Evolutionary conservation across 2,797 vertebrate genomes (phyloP), one percentile per base, ranked within the genome.

Genomic region (Apogon hyalosoma): DNA sequence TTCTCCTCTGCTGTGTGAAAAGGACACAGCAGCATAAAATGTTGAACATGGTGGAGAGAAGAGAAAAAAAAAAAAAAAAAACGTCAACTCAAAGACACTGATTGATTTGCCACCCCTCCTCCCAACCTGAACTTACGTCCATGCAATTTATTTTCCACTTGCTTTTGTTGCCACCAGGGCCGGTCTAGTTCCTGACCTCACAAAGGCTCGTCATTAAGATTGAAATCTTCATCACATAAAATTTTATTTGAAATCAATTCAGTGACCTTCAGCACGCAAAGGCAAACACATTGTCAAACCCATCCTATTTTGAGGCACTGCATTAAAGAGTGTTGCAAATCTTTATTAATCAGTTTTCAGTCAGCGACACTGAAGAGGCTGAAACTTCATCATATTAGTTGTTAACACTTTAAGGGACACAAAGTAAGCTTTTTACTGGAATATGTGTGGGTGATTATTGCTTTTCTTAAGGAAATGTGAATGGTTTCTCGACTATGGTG

Each of bases 221-320:
- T 78, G 65, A 89, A 90, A 93, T 94, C 91, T 93, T 86, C 77
- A 62, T 74, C 83, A 89, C 91, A 91, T 93, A 88, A 90, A 88
- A 76, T 82, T 86, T 81, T 90, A 93, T 93, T 93, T 88, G 72
- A 93, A 93, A 94, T 94, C 92, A 92, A 93, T 93, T 80, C 75
- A 10, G 57, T 88, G 89, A 93, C 92, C 92, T 94, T 93, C 88
- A 86, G 63, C 69, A 80, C 79, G 74, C 65, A 88, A 92, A 90
- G 87, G 77, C 82, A 84, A 86, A 73, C 48, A 40, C 66, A 65
- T 73, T 83, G 80, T 87, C 78, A 89, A 81, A 45, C 63, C 42
- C 62, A 52, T 74, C 70, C 75, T 21, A 46, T 79, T 83, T 49
- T 53, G 61, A 82, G 45, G 47, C 57, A 13, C 39, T 48, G 57